Percentiles rank a stretch among this genome's conserved stretches.
Evolutionary conservation across 2,888 invertebrate species (phyloP).

Genomic region (Tuberolachnus salignus): DNA sequence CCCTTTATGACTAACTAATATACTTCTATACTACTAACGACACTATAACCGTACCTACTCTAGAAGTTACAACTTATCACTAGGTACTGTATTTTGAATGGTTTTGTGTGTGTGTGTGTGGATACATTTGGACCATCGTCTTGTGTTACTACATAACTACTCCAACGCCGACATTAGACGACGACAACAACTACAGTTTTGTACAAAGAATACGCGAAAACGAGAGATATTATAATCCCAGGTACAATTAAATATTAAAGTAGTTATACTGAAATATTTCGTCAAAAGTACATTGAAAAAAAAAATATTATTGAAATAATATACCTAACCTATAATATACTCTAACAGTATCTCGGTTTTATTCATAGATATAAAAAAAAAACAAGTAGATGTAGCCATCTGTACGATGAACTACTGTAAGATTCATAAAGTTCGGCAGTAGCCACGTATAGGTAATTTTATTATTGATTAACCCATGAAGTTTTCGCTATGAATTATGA

Average conservation of each 20-base stretch:
- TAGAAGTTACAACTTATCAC: constrained; percentile 27
- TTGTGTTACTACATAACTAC: background rate
- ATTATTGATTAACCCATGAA: no score
- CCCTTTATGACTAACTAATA: constrained; percentile 25
- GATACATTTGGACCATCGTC: background rate
- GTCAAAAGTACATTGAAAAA: background rate
- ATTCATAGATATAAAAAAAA: no score
- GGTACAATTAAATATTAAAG: constrained; percentile 21
- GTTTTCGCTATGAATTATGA: no score
- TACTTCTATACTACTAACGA: constrained; percentile 14
- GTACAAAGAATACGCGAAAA: constrained; percentile 13
- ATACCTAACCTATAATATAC: no score
- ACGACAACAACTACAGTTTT: no score
- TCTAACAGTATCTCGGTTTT: no score
- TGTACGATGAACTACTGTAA: no score
- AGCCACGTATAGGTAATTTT: no score
- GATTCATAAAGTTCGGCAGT: no score
- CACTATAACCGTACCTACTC: constrained; percentile 14
- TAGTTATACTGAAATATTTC: constrained; percentile 43
- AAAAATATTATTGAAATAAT: no score
- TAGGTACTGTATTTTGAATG: constrained; percentile 32
- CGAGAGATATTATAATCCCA: constrained; percentile 10
- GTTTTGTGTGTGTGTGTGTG: constrained; percentile 22
- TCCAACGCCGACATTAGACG: constrained; percentile 6
- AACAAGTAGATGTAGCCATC: no score